phyloP scores from a whole-genome alignment of 2,113 vertebrate species.

The Hassar affinis region DNA sequence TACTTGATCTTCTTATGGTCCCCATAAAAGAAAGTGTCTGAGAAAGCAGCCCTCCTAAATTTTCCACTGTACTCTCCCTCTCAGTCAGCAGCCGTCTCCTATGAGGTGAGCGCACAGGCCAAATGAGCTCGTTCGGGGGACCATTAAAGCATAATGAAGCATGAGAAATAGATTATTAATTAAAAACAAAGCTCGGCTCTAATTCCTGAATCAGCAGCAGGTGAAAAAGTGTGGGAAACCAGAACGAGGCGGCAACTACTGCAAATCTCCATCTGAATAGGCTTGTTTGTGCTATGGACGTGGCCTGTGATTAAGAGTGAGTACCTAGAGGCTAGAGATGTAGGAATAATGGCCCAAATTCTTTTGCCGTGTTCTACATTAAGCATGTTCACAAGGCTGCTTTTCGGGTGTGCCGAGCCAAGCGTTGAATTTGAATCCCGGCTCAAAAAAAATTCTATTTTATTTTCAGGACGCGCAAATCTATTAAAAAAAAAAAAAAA shows the following conservation, averaged over 20 bases:
- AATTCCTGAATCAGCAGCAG: neutral
- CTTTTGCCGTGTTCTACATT: neutral
- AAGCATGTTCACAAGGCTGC: neutral
- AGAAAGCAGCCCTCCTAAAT: slow-evolving; percentile 43
- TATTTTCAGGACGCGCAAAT: neutral
- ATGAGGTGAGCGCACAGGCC: slow-evolving; percentile 20
- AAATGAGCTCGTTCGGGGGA: slow-evolving; percentile 53
- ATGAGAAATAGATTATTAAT: slow-evolving; percentile 48
- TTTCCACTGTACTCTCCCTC: slow-evolving; percentile 30
- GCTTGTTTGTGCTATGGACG: neutral
- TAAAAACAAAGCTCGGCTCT: slow-evolving; percentile 39
- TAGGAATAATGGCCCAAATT: neutral
- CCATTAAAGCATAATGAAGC: slow-evolving; percentile 56
- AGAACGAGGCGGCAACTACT: slow-evolving; percentile 31
- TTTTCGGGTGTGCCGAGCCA: neutral
- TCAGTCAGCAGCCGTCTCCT: slow-evolving; percentile 34
- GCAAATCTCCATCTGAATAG: slow-evolving; percentile 6
- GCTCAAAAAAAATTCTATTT: no score
- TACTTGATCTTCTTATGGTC: neutral
- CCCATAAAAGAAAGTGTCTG: neutral
- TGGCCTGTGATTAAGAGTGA: neutral
- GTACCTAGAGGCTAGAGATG: neutral
- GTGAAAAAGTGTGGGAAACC: neutral
- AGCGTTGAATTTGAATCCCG: neutral
- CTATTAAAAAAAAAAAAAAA: neutral